Evolutionary conservation across 2,888 invertebrate species (phyloP).

Genomic region (Pterostichus madidus): DNA sequence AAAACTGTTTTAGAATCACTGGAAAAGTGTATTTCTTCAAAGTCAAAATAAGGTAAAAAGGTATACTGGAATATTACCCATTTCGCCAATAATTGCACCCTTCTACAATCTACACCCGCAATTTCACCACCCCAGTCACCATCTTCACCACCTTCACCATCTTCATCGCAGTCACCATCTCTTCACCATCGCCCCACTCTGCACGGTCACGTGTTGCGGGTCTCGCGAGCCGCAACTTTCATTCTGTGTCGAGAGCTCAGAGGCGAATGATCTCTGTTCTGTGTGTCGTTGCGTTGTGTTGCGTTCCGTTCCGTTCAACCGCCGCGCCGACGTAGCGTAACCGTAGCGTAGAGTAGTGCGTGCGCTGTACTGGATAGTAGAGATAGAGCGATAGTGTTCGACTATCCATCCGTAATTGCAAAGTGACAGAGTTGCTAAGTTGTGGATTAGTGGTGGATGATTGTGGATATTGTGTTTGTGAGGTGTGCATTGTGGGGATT

Average conservation of each 20-base stretch:
- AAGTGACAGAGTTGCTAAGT: no score
- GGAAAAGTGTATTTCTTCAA: no score
- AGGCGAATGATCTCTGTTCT: slow-evolving; percentile 53
- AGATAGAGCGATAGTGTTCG: no score
- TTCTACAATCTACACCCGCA: neutral
- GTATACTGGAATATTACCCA: no score
- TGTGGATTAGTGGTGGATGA: neutral
- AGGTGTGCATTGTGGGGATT: neutral
- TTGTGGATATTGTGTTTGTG: neutral
- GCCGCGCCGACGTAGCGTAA: slow-evolving; percentile 1
- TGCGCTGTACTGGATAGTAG: neutral
- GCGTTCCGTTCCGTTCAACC: no score
- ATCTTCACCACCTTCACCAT: no score
- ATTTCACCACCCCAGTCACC: no score
- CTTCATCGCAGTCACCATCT: neutral
- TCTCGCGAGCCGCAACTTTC: slow-evolving; percentile 48
- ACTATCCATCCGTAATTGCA: no score
- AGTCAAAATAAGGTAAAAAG: no score
- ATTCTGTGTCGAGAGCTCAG: slow-evolving; percentile 60
- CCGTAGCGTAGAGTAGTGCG: neutral
- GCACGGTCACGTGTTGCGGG: slow-evolving; percentile 45
- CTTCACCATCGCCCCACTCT: slow-evolving; percentile 29
- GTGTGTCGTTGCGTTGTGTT: neutral
- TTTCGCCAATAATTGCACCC: no score
- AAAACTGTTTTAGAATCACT: no score